Evolutionary conservation across 2,888 invertebrate genomes (phyloP), one percentile per base, ranked within the genome.

Genomic region (Pinctada fucata): DNA sequence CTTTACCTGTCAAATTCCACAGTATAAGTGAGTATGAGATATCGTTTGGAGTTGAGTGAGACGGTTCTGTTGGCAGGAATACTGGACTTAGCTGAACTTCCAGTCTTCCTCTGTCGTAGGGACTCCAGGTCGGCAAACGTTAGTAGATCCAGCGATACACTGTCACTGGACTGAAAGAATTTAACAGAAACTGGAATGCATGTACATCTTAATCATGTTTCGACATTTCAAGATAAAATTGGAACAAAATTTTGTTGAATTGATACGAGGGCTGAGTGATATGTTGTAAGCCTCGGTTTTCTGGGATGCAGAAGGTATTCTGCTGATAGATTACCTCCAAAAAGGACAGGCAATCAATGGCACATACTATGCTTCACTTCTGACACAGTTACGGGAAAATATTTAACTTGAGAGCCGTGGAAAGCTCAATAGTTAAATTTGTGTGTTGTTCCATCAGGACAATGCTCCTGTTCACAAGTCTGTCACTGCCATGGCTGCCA

Each of bases 1-100:
- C 31, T 69, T 69, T 79, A 91, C 92, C 91, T 90, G 85, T 92
- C 92, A 90, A 92, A 92, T 78, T 92, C 92, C 51, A 91, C 92
- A 77, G 91, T 91, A 83, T 92, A 92, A 6, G 91, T 92, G 6
- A 92, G 83, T 50, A 92, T 92, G 73, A 92, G 89, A 81, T 91
- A 92, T 69, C 92, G 83, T 82, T 91, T 92, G 45, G 91, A 87
- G 79, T 88, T 89, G 3, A 91, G 84, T 3, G 88, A 78, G 2
- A 87, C 83, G 31, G 86, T 85, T 52, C 87, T 85, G 16, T 86
- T 81, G 48, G 86, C 81, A 66, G 88, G 87, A 49, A 85, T 81
- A 45, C 85, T 79, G 51, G 83, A 76, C 74, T 87, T 88, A 5
- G 85, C 80, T 16, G 84, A 76, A 52, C 78, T 82, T 16, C 90